Evolutionary conservation across 1,140 invertebrate species (phyloP), one percentile per base, ranked within the genome.

Genomic region (Magallana gigas): DNA sequence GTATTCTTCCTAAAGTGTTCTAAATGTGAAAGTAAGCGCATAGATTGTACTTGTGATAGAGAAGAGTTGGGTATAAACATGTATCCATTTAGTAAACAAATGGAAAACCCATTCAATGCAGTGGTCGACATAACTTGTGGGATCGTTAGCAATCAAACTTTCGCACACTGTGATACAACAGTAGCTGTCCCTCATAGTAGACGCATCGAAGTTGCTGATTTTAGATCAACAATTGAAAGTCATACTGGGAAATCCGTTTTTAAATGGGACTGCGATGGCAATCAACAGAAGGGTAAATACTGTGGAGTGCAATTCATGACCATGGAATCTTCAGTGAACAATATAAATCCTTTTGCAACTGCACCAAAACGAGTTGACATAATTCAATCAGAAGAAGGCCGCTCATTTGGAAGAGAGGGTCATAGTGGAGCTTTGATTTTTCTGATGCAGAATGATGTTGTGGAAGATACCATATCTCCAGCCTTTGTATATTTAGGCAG

Each of bases 81-180:
- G 68, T 71, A 71, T 23, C 68, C 68, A 11, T 71, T 71, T 29
- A 29, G 68, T 4, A 71, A 12, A 2, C 68, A 29, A 11, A 71
- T 29, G 68, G 68, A 71, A 71, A 71, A 71, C 23, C 68, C 68
- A 29, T 71, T 71, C 12, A 11, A 71, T 71, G 68, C 68, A 71
- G 11, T 71, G 11, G 68, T 71, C 3, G 68, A 71, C 36, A 71
- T 71, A 36, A 71, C 68, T 11, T 71, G 68, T 71, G 68, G 68
- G 36, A 71, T 71, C 36, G 68, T 71, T 4, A 18, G 36, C 12
- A 71, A 71, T 5, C 8, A 29, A 29, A 29, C 68, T 12, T 71
- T 29, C 11, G 23, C 14, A 11, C 23, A 29, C 23, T 71, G 68
- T 29, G 68, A 71, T 29, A 71, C 8, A 23, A 29, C 23, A 29